Evolutionary conservation across 2,888 invertebrate genomes (phyloP).

Genomic region (Scotopteryx bipunctaria): DNA sequence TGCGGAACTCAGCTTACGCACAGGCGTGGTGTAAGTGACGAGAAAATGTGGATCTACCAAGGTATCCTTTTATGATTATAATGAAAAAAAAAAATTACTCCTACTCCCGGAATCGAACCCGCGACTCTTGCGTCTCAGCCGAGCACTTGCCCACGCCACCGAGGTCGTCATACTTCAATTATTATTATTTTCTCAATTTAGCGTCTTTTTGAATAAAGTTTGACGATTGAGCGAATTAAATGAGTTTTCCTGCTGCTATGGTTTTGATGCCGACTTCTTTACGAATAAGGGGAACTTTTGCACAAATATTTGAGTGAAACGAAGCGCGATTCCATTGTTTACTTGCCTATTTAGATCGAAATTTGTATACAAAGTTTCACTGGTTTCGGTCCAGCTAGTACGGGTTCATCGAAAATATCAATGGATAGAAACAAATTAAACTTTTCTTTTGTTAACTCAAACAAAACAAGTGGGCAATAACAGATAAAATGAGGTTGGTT

Average conservation of each 20-base stretch:
- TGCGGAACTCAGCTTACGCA: not conserved
- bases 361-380: conserved; percentile 49
- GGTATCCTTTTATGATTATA: too few relatives aligned
- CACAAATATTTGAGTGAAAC: conserved; percentile 54
- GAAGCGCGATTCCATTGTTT: conserved; percentile 46
- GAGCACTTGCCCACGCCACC: too few relatives aligned
- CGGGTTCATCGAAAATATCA: conserved; percentile 15
- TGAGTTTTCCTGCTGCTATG: too few relatives aligned
- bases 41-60: too few relatives aligned
- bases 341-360: conserved; percentile 63
- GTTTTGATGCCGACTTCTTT: too few relatives aligned
- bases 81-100: too few relatives aligned
- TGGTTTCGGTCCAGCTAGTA: conserved; percentile 29
- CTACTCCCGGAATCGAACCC: too few relatives aligned
- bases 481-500: not conserved
- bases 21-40: not conserved
- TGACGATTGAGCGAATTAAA: too few relatives aligned
- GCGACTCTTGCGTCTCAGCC: too few relatives aligned
- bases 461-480: conserved; percentile 3
- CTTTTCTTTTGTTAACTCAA: conserved; percentile 15
- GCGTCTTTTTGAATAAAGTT: too few relatives aligned
- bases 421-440: conserved; percentile 23
- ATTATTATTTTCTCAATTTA: too few relatives aligned
- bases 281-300: conserved; percentile 29
- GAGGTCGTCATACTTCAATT: too few relatives aligned